Percentiles rank a stretch among this genome's conserved stretches.
Conservation (phyloP, 2,888 invertebrate species). For the Elgonia sp. region DNA sequence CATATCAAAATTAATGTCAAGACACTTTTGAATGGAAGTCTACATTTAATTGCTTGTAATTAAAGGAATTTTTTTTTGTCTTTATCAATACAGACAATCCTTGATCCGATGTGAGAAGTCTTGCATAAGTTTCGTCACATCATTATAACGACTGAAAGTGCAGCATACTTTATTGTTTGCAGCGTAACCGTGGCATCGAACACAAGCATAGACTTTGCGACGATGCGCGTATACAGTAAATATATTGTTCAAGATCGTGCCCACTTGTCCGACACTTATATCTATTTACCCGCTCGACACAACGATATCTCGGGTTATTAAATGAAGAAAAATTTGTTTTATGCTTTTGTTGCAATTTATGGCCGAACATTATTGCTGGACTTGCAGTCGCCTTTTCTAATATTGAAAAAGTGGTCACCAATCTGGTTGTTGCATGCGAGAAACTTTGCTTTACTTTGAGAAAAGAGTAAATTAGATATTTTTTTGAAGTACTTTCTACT, state of each 20-base stretch:
- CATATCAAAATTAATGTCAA: no score
- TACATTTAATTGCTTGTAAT: constrained; percentile 31
- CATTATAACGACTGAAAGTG: constrained; percentile 63
- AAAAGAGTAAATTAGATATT: no score
- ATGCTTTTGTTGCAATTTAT: constrained; percentile 59
- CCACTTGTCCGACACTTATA: constrained; percentile 52
- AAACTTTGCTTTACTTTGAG: constrained; percentile 44
- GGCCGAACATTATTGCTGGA: constrained; percentile 49
- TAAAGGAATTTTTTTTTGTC: constrained; percentile 20
- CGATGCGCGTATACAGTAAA: constrained; percentile 59
- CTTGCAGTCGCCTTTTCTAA: constrained; percentile 15
- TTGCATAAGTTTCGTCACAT: constrained; percentile 64
- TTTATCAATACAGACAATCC: constrained; percentile 43
- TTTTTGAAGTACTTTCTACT: no score
- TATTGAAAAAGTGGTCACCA: constrained; percentile 64
- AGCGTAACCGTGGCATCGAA: constrained; percentile 42
- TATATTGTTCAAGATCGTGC: constrained; percentile 59
- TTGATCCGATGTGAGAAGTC: constrained; percentile 58
- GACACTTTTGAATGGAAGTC: no score
- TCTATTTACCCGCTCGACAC: constrained; percentile 56
- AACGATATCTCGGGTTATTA: constrained; percentile 75
- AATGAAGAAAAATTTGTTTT: constrained; percentile 58
- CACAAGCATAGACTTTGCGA: no score
- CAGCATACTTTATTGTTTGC: constrained; percentile 66
- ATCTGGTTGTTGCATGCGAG: constrained; percentile 55